Evolutionary conservation across 2,797 vertebrate genomes (phyloP).

Genomic region (Spondyliosoma cantharus): DNA sequence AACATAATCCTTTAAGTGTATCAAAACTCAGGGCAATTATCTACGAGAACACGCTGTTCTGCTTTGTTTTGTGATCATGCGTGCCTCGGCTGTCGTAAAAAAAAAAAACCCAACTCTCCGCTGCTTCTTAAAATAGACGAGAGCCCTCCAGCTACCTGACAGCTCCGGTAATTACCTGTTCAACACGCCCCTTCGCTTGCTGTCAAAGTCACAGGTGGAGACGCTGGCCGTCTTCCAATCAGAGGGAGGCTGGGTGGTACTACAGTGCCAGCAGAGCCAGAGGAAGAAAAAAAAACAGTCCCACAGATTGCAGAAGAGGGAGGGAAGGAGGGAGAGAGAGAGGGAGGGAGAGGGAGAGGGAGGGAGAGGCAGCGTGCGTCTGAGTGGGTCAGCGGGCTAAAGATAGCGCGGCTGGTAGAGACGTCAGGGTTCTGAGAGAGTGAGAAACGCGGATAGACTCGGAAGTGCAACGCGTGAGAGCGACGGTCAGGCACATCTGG

Average conservation of each 20-base stretch:
- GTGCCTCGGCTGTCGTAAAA: neutral
- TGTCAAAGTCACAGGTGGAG: conserved; percentile 53
- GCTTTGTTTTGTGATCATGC: neutral
- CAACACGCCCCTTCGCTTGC: neutral
- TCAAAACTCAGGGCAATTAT: neutral
- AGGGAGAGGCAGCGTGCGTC: conserved; percentile 47
- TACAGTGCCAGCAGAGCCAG: conserved; percentile 6
- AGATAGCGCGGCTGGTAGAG: conserved; percentile 57
- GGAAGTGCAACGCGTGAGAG: conserved; percentile 37
- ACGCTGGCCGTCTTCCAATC: conserved; percentile 51
- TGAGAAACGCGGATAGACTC: conserved; percentile 25
- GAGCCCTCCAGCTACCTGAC: conserved; percentile 24
- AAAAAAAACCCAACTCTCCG: neutral
- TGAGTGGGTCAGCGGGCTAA: conserved; percentile 64
- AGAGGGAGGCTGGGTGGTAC: conserved; percentile 41
- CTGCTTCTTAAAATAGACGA: conserved; percentile 14
- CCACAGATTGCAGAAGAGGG: conserved; percentile 23
- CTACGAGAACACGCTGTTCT: neutral
- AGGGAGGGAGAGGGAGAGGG: conserved; percentile 44
- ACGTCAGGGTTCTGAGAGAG: conserved; percentile 43
- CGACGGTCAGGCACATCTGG: conserved; percentile 41
- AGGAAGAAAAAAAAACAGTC: conserved; percentile 23
- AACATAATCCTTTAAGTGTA: neutral
- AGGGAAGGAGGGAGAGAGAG: conserved; percentile 47
- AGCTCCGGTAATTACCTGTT: conserved; percentile 37